Percentiles rank a stretch among this genome's conserved stretches.
These are phyloP conservation scores for Ardeotis arabs DNA, from an alignment of 2,113 vertebrate species.

Conservation along the genomic window DNA sequence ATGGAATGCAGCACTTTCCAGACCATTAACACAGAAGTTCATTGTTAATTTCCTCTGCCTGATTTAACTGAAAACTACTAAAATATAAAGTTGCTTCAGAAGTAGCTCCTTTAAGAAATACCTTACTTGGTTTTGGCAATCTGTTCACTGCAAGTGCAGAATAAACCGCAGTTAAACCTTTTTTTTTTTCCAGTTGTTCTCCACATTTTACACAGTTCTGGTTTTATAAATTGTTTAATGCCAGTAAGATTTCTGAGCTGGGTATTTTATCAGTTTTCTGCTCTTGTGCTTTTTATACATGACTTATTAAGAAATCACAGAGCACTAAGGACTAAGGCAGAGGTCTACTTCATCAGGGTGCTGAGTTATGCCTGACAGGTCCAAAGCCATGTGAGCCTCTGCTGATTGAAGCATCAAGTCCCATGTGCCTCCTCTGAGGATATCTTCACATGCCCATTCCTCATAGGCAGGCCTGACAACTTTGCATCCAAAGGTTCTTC, in stretches of 20 bases:
- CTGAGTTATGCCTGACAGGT: background rate
- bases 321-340: background rate
- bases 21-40: constrained; percentile 15
- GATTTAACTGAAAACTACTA: constrained; percentile 44
- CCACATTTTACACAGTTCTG: background rate
- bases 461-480: background rate
- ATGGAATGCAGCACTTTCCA: constrained; percentile 7
- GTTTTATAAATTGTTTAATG: background rate
- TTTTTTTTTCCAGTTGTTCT: background rate
- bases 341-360: background rate
- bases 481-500: background rate
- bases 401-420: background rate
- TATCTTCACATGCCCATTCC: background rate
- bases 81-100: constrained; percentile 13
- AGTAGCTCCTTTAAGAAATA: constrained; percentile 1
- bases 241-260: background rate
- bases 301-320: background rate
- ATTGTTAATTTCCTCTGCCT: constrained; percentile 28
- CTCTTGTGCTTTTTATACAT: background rate
- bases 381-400: background rate
- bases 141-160: background rate
- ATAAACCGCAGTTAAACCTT: background rate
- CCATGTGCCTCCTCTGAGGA: accelerated
- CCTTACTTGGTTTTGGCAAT: background rate
- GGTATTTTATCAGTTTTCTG: background rate